These are phyloP conservation scores for Tetragnatha montana DNA, from an alignment of 2,888 invertebrate genomes.

Conservation along the genomic window DNA sequence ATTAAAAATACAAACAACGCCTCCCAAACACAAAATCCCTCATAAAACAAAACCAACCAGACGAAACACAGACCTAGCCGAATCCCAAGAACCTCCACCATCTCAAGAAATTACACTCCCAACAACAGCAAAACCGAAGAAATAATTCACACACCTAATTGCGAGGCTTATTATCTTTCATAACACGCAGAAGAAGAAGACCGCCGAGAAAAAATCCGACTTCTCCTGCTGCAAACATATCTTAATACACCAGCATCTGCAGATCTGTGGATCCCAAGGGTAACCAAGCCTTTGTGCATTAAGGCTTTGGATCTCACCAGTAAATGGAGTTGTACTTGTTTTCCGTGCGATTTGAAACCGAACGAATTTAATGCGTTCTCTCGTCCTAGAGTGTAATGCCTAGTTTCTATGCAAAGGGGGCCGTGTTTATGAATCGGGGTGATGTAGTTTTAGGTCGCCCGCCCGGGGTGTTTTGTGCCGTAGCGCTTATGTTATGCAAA, in stretches of 20 bases:
- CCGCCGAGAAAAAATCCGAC: neutral
- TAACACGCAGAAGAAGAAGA: neutral
- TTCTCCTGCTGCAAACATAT: conserved; percentile 32
- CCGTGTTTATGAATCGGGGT: neutral
- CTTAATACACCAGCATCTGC: neutral
- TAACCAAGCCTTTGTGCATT: conserved; percentile 1
- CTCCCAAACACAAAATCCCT: too few species aligned
- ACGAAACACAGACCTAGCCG: too few species aligned
- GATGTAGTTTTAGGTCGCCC: conserved; percentile 14
- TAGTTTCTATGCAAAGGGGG: conserved; percentile 24
- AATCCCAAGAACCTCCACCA: too few species aligned
- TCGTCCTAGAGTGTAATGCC: conserved; percentile 1
- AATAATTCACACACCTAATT: conserved; percentile 7
- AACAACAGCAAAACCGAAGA: neutral
- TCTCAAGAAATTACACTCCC: too few species aligned
- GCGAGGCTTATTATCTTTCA: conserved; percentile 9
- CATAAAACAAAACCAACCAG: too few species aligned
- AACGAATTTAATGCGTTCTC: conserved; percentile 40
- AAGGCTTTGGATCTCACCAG: conserved; percentile 1
- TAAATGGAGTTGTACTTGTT: conserved; percentile 34
- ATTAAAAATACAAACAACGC: too few species aligned
- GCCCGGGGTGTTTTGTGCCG: neutral
- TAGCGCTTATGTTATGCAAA: too few species aligned
- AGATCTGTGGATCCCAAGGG: conserved; percentile 23
- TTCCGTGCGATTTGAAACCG: conserved; percentile 41